Evolutionary conservation across 2,797 vertebrate genomes (phyloP), one percentile per base, ranked within the genome.

Genomic region (Hydrocynus forskahlii): DNA sequence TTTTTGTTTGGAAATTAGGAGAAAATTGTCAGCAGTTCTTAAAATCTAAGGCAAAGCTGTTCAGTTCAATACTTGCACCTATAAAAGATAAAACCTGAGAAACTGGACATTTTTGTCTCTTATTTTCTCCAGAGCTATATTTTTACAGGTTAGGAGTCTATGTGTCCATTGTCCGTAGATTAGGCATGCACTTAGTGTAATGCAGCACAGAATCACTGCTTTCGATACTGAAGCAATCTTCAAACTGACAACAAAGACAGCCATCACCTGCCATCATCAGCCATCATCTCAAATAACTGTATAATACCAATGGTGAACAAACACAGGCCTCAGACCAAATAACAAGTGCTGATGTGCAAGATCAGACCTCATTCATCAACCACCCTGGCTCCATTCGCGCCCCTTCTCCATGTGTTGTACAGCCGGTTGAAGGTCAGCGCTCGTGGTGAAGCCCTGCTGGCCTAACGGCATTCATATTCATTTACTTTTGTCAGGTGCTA

Each of bases 401-500:
- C n/a, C 54, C 69, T 38, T 52, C 50, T 76, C 19, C 57, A 5
- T 68, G 45, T 76, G 23, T 69, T n/a, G 40, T 43, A 25, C 40
- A 55, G 68, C 52, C 57, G 50, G 55, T 40, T 77, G 29, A 82
- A 80, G 85, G 85, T 86, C 80, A 84, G 25, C 40, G 55, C 14
- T 80, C 14, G 35, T 75, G 78, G 77, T 78, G 52, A 75, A 72
- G 52, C 71, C 6, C 23, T 63, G 52, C 29, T 19, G 59, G 21
- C 10, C 73, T 78, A 78, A 75, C 75, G 75, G 21, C 69, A 86
- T 86, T 82, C 71, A 82, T 84, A 84, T 82, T 86, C 59, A 82
- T 86, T 84, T 82, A 67, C 76, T 64, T 73, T 82, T 84, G 85
- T 84, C 85, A 86, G 80, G 59, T 50, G 19, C 70, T 86, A 86